phyloP scores from a whole-genome alignment of 2,113 vertebrate genomes.

The Aldabrachelys gigantea region DNA sequence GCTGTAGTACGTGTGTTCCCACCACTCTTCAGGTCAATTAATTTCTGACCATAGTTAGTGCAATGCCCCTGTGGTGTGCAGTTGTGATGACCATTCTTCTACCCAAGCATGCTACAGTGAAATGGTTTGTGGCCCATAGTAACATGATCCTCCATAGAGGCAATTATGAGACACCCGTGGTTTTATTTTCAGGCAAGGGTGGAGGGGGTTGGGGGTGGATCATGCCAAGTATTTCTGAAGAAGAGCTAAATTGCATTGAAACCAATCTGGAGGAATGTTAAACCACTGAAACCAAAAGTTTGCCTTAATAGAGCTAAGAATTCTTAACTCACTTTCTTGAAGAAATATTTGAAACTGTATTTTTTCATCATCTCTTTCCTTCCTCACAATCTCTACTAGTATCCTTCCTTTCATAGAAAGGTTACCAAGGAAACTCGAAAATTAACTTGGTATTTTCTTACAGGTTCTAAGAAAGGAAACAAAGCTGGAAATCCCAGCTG shows the following conservation, averaged over 20 bases:
- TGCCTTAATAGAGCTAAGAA: neutral
- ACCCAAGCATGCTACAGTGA: neutral
- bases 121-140: neutral
- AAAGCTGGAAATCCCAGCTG: slow-evolving; percentile 13
- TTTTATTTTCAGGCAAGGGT: neutral
- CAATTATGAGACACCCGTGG: accelerated
- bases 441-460: neutral
- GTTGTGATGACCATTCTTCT: neutral
- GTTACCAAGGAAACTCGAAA: slow-evolving; percentile 65
- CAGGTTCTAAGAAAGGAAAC: neutral
- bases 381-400: neutral
- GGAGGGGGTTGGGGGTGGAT: neutral
- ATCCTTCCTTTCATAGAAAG: neutral
- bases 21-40: neutral
- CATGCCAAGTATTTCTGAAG: neutral
- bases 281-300: neutral
- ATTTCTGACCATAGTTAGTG: neutral
- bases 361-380: neutral
- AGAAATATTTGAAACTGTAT: slow-evolving; percentile 32
- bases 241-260: neutral
- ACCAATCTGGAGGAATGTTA: accelerated
- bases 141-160: neutral
- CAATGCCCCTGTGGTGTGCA: neutral
- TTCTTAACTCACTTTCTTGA: neutral
- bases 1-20: too few species aligned